A percentile compares a stretch with the other conserved stretches of the same genome.
Conservation (phyloP, 2,797 vertebrate genomes). For the Xiphophorus birchmanni region DNA sequence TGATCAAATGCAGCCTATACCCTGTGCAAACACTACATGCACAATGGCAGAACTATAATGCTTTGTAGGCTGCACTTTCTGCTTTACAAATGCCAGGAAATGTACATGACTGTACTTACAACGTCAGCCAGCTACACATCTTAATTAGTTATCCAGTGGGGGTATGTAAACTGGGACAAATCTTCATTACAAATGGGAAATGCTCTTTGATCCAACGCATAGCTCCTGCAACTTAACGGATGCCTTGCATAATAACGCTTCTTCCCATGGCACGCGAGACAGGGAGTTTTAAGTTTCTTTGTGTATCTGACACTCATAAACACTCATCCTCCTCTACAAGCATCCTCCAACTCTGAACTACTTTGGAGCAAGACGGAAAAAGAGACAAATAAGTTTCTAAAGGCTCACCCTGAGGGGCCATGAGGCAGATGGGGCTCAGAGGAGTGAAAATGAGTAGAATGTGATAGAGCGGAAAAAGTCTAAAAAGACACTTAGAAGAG, state of each 20-base stretch:
- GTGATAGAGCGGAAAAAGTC: constrained; percentile 74
- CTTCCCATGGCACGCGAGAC: constrained; percentile 1
- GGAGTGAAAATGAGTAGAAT: constrained; percentile 76
- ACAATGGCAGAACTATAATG: constrained; percentile 11
- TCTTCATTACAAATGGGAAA: constrained; percentile 58
- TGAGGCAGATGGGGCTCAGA: constrained; percentile 66
- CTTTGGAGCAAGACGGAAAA: constrained; percentile 66
- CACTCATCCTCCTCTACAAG: constrained; percentile 46
- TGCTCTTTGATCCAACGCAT: constrained; percentile 53
- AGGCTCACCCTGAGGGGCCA: constrained; percentile 58
- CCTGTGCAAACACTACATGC: constrained; percentile 30
- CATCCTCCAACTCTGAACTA: constrained; percentile 60
- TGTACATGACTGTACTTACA: constrained; percentile 41
- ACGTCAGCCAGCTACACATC: constrained; percentile 55
- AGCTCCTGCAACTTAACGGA: constrained; percentile 21
- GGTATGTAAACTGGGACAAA: constrained; percentile 64
- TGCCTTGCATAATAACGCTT: constrained; percentile 16
- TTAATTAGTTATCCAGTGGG: constrained; percentile 66
- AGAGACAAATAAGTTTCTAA: constrained; percentile 69
- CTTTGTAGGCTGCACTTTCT: neutral
- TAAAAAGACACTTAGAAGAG: constrained; percentile 70
- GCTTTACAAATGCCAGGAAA: constrained; percentile 10
- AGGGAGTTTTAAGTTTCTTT: neutral
- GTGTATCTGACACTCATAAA: constrained; percentile 24
- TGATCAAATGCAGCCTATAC: constrained; percentile 36